Evolutionary conservation across 1,140 invertebrate genomes (phyloP).

Genomic region (Sarcophaga peregrina): DNA sequence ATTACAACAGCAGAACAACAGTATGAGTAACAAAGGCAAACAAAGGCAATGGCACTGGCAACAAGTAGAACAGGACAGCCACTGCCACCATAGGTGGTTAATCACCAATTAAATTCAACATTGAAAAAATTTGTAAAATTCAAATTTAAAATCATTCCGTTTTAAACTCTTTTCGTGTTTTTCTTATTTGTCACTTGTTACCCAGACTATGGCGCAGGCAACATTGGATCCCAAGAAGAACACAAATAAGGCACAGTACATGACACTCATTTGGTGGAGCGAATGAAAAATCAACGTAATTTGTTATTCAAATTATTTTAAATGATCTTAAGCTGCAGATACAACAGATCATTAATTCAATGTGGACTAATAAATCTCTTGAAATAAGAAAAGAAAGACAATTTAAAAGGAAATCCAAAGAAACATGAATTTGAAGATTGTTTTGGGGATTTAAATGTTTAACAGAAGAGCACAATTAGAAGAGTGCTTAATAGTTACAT

Average conservation of each 20-base stretch:
- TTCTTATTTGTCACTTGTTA: conserved; percentile 37
- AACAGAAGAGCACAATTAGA: too few species aligned
- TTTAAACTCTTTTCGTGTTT: conserved; percentile 34
- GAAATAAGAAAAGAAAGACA: background rate
- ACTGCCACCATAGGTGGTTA: conserved; percentile 64
- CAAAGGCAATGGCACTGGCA: background rate
- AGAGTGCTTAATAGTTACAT: too few species aligned
- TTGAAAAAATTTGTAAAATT: conserved; percentile 61
- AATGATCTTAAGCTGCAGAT: conserved; percentile 34
- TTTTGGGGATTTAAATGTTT: too few species aligned
- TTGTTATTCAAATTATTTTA: conserved; percentile 40
- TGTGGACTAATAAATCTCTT: background rate
- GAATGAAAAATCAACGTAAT: conserved; percentile 31
- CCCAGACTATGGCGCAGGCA: background rate
- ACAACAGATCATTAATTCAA: conserved; percentile 26
- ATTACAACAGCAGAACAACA: too few species aligned
- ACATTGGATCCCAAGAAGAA: background rate
- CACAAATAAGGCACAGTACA: background rate
- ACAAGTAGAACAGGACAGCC: background rate
- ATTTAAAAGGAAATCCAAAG: too few species aligned
- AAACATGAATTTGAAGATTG: too few species aligned
- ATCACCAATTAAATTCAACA: conserved; percentile 65
- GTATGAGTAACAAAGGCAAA: background rate
- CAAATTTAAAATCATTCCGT: background rate
- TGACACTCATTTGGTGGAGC: background rate